These are phyloP conservation scores for Stratiomys singularior DNA, from an alignment of 2,888 invertebrate genomes.

Conservation along the genomic window DNA sequence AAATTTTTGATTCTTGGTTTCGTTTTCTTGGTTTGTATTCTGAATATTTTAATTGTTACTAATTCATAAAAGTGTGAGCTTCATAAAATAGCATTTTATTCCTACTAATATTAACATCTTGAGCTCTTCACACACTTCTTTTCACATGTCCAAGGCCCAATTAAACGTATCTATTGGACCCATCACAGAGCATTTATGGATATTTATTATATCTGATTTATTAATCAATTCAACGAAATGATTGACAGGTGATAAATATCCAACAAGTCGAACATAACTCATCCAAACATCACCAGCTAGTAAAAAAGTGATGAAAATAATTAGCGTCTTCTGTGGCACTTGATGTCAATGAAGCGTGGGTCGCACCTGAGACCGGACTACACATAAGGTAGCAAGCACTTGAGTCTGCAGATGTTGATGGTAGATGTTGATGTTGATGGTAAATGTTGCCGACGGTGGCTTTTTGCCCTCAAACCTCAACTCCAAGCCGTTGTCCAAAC, in stretches of 20 bases:
- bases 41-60: too few relatives aligned
- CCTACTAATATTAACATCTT: too few relatives aligned
- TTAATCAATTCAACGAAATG: constrained; percentile 36
- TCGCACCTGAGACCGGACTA: background rate
- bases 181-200: background rate
- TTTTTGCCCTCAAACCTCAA: too few relatives aligned
- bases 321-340: constrained; percentile 33
- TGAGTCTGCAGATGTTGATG: background rate
- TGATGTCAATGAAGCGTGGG: constrained; percentile 40
- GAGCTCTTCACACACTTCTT: too few relatives aligned
- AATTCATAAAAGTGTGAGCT: too few relatives aligned
- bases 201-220: constrained; percentile 3
- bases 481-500: too few relatives aligned
- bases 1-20: too few relatives aligned
- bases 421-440: too few relatives aligned
- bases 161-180: background rate
- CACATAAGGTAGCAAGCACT: constrained; percentile 1
- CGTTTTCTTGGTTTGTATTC: too few relatives aligned
- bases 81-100: too few relatives aligned
- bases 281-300: constrained; percentile 7
- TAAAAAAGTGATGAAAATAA: constrained; percentile 22
- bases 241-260: constrained; percentile 43
- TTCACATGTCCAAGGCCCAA: background rate
- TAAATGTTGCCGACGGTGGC: too few relatives aligned
- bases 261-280: constrained; percentile 28